Percentiles rank a stretch among this genome's conserved stretches.
Conservation (phyloP, 2,888 invertebrate genomes). For the Meandrusa payeni region DNA sequence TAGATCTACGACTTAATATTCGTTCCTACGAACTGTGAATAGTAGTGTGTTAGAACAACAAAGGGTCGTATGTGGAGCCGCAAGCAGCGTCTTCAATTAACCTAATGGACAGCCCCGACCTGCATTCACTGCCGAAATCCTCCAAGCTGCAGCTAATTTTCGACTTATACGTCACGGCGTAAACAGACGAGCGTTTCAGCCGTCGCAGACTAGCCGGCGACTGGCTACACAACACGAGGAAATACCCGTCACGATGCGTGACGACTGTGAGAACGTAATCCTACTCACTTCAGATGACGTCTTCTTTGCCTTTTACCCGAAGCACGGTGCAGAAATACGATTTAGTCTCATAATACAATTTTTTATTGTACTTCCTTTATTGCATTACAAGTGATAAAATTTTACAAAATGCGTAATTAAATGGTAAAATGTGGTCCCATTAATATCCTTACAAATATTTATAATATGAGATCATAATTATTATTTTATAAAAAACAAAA, state of each 20-base stretch:
- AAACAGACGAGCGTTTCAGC: conserved; percentile 41
- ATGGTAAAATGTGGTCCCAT: too few relatives aligned
- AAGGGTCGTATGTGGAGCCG: conserved; percentile 47
- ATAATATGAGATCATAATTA: too few relatives aligned
- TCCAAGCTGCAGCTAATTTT: conserved; percentile 77
- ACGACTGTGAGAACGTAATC: conserved; percentile 4
- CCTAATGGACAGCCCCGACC: conserved; percentile 78
- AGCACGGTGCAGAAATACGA: not conserved
- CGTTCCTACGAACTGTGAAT: too few relatives aligned
- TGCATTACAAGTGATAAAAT: too few relatives aligned
- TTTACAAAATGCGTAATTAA: too few relatives aligned
- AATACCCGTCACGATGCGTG: conserved; percentile 8
- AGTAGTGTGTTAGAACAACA: conserved; percentile 40
- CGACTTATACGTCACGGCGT: conserved; percentile 57
- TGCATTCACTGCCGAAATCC: conserved; percentile 77
- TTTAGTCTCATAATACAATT: not conserved
- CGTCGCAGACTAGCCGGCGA: conserved; percentile 5
- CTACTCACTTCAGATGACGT: conserved; percentile 5
- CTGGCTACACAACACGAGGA: not conserved
- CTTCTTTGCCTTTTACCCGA: not conserved
- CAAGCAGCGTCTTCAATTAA: conserved; percentile 72
- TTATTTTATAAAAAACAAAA: too few relatives aligned
- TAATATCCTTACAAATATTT: too few relatives aligned
- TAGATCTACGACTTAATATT: too few relatives aligned
- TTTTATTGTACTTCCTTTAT: too few relatives aligned